Evolutionary conservation across 2,888 invertebrate genomes (phyloP).

Genomic region (Drosophila nr. fundita): DNA sequence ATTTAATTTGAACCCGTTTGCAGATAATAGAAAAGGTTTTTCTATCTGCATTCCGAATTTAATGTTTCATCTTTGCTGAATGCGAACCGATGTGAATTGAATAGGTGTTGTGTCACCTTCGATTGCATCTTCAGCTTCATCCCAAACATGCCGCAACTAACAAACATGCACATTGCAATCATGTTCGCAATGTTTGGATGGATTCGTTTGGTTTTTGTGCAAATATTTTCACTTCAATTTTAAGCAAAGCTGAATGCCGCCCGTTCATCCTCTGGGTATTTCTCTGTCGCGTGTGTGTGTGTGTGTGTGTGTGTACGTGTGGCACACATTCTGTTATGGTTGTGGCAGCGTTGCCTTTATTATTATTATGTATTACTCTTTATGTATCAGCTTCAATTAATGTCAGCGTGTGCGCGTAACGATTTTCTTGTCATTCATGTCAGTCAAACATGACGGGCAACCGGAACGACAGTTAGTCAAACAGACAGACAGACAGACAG

Average conservation of each 20-base stretch:
- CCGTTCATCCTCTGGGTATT: slow-evolving; percentile 24
- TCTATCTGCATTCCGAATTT: neutral
- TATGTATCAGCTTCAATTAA: slow-evolving; percentile 78
- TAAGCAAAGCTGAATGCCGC: slow-evolving; percentile 31
- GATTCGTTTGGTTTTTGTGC: slow-evolving; percentile 19
- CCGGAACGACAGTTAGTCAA: slow-evolving; percentile 50
- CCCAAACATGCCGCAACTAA: slow-evolving; percentile 10
- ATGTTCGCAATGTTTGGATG: slow-evolving; percentile 14
- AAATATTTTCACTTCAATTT: slow-evolving; percentile 43
- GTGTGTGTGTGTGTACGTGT: slow-evolving; percentile 14
- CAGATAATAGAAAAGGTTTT: neutral
- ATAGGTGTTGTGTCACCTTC: slow-evolving; percentile 21
- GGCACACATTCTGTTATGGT: slow-evolving; percentile 39
- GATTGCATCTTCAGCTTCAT: slow-evolving; percentile 19
- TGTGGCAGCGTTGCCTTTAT: slow-evolving; percentile 56
- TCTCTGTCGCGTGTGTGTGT: slow-evolving; percentile 5
- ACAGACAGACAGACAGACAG: slow-evolving; percentile 14
- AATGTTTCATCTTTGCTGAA: neutral
- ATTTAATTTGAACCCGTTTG: neutral
- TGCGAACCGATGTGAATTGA: neutral
- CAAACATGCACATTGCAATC: slow-evolving; percentile 1
- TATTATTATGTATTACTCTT: slow-evolving; percentile 73
- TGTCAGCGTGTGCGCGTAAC: slow-evolving; percentile 71
- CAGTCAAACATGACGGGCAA: slow-evolving; percentile 66
- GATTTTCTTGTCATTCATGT: slow-evolving; percentile 77